Percentiles rank a stretch among this genome's conserved stretches.
Conservation (phyloP, 2,113 vertebrate genomes). For the Pelodiscus sinensis region DNA sequence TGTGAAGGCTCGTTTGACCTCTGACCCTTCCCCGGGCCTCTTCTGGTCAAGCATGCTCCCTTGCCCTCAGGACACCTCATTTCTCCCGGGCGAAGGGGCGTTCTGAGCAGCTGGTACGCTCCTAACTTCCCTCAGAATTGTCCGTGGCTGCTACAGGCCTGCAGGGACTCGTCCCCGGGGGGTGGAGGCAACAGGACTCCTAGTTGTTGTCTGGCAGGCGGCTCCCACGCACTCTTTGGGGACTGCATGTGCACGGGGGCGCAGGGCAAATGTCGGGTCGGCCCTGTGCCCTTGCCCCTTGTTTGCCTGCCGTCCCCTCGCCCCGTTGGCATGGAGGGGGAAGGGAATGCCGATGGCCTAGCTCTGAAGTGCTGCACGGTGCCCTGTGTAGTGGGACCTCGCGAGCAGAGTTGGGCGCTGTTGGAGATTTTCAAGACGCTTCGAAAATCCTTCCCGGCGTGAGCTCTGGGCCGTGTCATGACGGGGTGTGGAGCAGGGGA, state of each 20-base stretch:
- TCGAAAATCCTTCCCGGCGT: background rate
- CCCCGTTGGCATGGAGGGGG: background rate
- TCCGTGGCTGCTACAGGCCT: background rate
- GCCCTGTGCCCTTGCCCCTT: accelerated
- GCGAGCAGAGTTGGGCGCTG: background rate
- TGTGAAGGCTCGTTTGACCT: background rate
- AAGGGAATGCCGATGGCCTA: background rate
- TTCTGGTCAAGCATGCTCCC: background rate
- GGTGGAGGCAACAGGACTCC: background rate
- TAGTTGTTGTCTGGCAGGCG: background rate
- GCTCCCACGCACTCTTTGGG: background rate
- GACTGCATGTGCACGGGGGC: slow-evolving; percentile 35
- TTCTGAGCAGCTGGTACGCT: background rate
- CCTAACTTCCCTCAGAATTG: background rate
- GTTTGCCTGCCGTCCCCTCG: background rate
- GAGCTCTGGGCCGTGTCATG: background rate
- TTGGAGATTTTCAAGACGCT: background rate
- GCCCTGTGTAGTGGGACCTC: background rate
- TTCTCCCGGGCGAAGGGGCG: slow-evolving; percentile 1
- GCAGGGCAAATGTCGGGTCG: background rate
- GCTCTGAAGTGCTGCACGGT: slow-evolving; percentile 56
- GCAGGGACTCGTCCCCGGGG: background rate
- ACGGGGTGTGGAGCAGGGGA: background rate
- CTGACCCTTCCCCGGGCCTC: background rate
- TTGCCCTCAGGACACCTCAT: background rate